Conservation (phyloP, 1,140 invertebrate species). For the Pseudomyrmex dendroicus region DNA sequence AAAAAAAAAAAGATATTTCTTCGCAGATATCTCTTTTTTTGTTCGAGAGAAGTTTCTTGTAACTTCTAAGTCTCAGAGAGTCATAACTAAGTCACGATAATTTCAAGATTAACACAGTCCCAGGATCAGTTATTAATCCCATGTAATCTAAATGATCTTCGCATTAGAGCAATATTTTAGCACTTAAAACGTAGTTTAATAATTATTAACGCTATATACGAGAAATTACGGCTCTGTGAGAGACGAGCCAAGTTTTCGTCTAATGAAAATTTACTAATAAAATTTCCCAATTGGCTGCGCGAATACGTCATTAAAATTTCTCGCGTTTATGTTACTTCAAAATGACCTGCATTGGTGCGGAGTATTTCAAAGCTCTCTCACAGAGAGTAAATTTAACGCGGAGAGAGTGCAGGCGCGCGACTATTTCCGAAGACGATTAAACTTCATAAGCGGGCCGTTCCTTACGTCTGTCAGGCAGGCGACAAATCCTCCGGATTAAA, state of each 20-base stretch:
- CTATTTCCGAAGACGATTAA: slow-evolving; percentile 48
- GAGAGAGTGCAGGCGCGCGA: slow-evolving; percentile 16
- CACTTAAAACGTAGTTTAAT: too few species aligned
- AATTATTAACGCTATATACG: not conserved
- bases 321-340: not conserved
- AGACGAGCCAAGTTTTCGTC: not conserved
- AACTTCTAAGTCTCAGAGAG: not conserved
- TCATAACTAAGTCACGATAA: not conserved
- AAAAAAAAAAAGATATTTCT: not conserved
- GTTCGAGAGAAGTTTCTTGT: not conserved
- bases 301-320: not conserved
- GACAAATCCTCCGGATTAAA: slow-evolving; percentile 64
- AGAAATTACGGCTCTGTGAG: too few species aligned
- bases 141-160: not conserved
- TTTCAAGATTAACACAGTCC: not conserved
- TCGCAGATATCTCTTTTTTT: not conserved
- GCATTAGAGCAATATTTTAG: not conserved
- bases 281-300: not conserved
- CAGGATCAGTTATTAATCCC: not conserved
- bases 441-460: slow-evolving; percentile 51
- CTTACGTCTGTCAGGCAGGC: slow-evolving; percentile 39
- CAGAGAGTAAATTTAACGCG: slow-evolving; percentile 35
- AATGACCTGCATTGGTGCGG: not conserved
- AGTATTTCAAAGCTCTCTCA: not conserved
- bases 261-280: not conserved